Conservation (phyloP, 64 coral and sea anemone genomes). For the Montipora cactus region DNA sequence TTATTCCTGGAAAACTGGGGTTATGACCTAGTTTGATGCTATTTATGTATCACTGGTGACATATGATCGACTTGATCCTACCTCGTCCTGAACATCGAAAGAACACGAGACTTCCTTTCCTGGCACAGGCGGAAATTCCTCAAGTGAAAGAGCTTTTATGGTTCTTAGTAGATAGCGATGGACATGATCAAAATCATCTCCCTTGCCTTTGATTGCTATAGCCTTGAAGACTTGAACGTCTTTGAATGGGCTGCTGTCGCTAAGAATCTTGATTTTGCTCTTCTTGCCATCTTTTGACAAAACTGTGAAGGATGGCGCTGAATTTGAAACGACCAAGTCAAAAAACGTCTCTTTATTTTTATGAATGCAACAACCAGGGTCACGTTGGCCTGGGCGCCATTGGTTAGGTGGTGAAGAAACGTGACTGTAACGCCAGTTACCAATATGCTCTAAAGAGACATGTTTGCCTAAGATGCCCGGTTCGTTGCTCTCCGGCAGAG, state of each 20-base stretch:
- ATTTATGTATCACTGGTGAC: not conserved
- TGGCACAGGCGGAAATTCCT: not conserved
- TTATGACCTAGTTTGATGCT: too few relatives aligned
- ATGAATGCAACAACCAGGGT: not conserved
- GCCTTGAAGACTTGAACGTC: not conserved
- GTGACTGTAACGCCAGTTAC: constrained; percentile 3
- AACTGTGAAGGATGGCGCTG: not conserved
- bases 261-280: not conserved
- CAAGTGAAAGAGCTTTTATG: not conserved
- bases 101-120: not conserved
- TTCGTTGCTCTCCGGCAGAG: not conserved
- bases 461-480: not conserved
- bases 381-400: not conserved
- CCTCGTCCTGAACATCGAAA: not conserved
- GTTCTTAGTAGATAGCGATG: too few relatives aligned
- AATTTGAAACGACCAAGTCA: not conserved
- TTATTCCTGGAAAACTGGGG: too few relatives aligned
- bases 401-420: not conserved
- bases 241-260: not conserved
- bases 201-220: not conserved
- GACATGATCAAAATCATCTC: not conserved
- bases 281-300: not conserved
- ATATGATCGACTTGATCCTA: not conserved
- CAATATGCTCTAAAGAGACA: not conserved
- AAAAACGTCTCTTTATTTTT: not conserved